Evolutionary conservation across 1,140 invertebrate genomes (phyloP).

Genomic region (Trialeurodes vaporariorum): DNA sequence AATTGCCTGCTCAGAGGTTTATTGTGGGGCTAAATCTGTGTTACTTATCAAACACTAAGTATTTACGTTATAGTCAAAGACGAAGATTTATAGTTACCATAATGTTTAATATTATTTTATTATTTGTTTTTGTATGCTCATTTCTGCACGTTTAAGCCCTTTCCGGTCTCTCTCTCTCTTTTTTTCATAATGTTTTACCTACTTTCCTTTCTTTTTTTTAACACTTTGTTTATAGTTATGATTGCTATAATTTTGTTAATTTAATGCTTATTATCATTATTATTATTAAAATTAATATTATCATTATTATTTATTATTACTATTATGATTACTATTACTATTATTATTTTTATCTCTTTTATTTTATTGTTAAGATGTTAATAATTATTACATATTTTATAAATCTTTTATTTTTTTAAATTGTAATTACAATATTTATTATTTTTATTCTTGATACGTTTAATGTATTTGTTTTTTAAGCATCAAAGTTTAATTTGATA

Average conservation of each 20-base stretch:
- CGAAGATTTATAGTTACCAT: background rate
- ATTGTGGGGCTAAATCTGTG: too few relatives aligned
- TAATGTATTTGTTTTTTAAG: background rate
- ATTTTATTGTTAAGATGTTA: background rate
- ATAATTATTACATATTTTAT: background rate
- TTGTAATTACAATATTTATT: background rate
- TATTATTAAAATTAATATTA: too few relatives aligned
- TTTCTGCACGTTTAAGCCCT: background rate
- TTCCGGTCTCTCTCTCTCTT: background rate
- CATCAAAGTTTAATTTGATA: background rate
- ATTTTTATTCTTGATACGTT: background rate
- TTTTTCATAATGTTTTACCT: background rate
- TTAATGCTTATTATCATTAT: background rate
- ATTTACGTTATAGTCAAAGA: background rate
- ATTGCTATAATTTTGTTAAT: background rate
- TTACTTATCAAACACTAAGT: too few relatives aligned
- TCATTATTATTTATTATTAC: background rate
- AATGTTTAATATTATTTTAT: background rate
- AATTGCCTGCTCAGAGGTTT: too few relatives aligned
- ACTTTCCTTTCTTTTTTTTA: background rate
- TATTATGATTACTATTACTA: background rate
- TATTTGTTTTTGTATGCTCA: background rate
- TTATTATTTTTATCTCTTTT: background rate
- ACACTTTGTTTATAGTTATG: background rate
- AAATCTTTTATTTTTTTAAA: constrained; percentile 1